These are phyloP conservation scores for Proisotoma minuta DNA, from an alignment of 2,888 invertebrate species.

Conservation along the genomic window DNA sequence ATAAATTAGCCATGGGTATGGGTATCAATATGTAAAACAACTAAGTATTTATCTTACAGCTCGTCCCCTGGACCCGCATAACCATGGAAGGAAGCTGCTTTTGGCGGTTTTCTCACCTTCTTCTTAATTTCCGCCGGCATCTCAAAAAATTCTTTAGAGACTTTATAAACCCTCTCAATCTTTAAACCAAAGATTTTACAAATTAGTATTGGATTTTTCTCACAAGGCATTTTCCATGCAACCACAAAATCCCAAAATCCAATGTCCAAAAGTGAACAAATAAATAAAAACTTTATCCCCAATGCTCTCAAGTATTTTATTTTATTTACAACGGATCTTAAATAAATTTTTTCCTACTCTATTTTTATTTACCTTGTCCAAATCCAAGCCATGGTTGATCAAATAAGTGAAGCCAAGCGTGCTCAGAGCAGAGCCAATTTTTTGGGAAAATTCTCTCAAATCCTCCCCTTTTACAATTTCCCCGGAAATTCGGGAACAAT, in stretches of 20 bases:
- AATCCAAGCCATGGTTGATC: conserved; percentile 17
- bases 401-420: conserved; percentile 15
- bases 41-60: background rate
- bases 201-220: too few relatives aligned
- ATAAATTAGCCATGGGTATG: background rate
- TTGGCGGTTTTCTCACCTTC: conserved; percentile 7
- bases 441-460: conserved; percentile 7
- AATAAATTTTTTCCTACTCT: too few relatives aligned
- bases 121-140: conserved; percentile 6
- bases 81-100: conserved; percentile 14
- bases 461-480: conserved; percentile 5
- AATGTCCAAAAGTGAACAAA: too few relatives aligned
- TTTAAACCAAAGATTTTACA: background rate
- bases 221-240: too few relatives aligned
- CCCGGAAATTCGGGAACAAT: conserved; percentile 11
- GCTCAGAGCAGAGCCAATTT: conserved; percentile 10
- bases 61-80: conserved; percentile 6
- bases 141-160: conserved; percentile 15
- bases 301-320: too few relatives aligned
- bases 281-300: too few relatives aligned
- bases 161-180: conserved; percentile 13
- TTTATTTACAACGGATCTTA: too few relatives aligned
- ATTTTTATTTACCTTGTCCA: background rate
- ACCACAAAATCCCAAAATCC: too few relatives aligned
- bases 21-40: background rate